Evolutionary conservation across 2,888 invertebrate genomes (phyloP), one percentile per base, ranked within the genome.

Genomic region (Germaria angustata): DNA sequence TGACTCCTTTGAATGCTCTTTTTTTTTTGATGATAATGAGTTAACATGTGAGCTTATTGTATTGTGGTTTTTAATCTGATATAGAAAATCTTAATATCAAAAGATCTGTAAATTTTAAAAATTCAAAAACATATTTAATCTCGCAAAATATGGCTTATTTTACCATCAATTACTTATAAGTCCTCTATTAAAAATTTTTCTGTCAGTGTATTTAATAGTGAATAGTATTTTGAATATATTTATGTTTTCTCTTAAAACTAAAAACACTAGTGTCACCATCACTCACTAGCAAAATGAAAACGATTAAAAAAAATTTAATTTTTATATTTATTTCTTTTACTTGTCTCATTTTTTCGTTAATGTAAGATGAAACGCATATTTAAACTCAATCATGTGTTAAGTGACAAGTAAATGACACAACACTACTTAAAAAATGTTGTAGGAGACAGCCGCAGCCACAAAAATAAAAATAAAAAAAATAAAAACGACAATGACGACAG

Each of bases 301-400:
- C 24, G 51, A 32, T 15, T n/a, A 59, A 0, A 61, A 28, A 61
- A 80, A 79, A 66, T 72, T 53, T 15, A 68, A 73, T 79, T 61
- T 80, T 73, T 75, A 51, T 41, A 71, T 63, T 63, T 46, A 66
- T 63, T 22, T 63, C 36, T n/a, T 49, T 51, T 13, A 8, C 22
- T 44, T 57, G 22, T 68, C 68, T 46, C 34, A 32, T 22, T 53
- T 55, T 41, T 36, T 61, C 59, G 15, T 71, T 20, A 76, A 76
- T 71, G 76, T 66, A 73, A 78, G 66, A 63, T 81, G 78, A 81
- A 78, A 78, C 69, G 78, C 44, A 72, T 73, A 69, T 75, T 81
- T 73, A 69, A 80, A 83, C 59, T 88, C 87, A 88, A 89, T 89
- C 89, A 88, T 88, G 88, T 87, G 86, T 87, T 80, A 87, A 85